Evolutionary conservation across 2,888 invertebrate genomes (phyloP).

Genomic region (Anagyrus pseudococci): DNA sequence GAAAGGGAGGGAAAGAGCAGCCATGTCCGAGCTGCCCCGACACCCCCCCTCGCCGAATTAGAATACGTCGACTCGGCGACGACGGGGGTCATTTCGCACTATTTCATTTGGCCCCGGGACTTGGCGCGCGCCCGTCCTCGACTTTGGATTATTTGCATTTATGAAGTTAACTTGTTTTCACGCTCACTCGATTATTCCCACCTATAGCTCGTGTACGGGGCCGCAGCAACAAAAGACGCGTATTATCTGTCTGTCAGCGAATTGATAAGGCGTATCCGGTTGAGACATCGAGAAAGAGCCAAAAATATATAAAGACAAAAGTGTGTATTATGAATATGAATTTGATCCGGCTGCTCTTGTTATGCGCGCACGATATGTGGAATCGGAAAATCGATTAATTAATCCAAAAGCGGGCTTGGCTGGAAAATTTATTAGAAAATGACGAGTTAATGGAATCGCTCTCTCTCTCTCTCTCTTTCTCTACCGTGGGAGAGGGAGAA

Average conservation of each 20-base stretch:
- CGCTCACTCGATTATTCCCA: not conserved
- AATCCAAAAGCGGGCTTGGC: too few species aligned
- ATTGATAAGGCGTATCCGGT: too few species aligned
- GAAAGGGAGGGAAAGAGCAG: not conserved
- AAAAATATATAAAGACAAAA: too few species aligned
- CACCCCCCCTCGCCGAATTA: constrained; percentile 31
- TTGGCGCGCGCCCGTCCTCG: not conserved
- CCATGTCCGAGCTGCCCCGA: not conserved
- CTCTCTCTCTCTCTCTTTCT: not conserved
- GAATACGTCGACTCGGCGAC: constrained; percentile 23
- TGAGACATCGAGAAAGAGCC: too few species aligned
- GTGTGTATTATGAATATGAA: too few species aligned
- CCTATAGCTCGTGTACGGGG: too few species aligned
- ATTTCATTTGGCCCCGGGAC: constrained; percentile 24
- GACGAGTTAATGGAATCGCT: constrained; percentile 35
- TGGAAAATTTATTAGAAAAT: constrained; percentile 27
- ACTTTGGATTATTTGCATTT: constrained; percentile 23
- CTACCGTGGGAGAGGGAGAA: constrained; percentile 6
- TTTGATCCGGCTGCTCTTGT: too few species aligned
- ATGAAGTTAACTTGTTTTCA: constrained; percentile 13
- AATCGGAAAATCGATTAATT: too few species aligned
- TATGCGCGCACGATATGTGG: too few species aligned
- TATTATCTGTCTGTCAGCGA: too few species aligned
- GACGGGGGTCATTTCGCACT: constrained; percentile 17
- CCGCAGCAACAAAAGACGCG: too few species aligned